Evolutionary conservation across 1,140 invertebrate genomes (phyloP), one percentile per base, ranked within the genome.

Genomic region (Ptiloglossa arizonensis): DNA sequence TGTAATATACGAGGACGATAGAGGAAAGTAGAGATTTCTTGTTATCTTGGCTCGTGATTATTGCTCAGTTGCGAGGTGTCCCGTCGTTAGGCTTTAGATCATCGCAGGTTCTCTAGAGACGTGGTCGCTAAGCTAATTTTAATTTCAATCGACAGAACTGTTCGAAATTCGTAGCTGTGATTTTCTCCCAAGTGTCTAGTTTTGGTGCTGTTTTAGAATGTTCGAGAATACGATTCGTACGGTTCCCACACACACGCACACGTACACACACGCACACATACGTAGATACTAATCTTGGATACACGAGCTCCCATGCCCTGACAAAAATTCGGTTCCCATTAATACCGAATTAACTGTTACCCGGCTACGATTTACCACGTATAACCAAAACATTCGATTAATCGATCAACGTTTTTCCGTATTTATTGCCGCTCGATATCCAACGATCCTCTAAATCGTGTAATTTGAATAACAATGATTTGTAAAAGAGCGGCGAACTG

Each of bases 401-500:
- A 32, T 60, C 41, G 1, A 1, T 17, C 1, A 11, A 8, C 2
- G n/a, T 57, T 15, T 24, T 24, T 13, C 0, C 5, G 32, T 15
- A 8, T 35, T 59, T 32, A 4, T 17, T 5, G 29, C 8, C 60
- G 19, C 2, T 11, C n/a, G 8, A 29, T 32, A 32, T 46, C n/a
- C 19, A 15, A n/a, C n/a, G n/a, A 22, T 44, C 22, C 38, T 29
- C 17, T 17, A 9, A 19, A n/a, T 0, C 11, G 32, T 22, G 29
- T 72, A 63, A 2, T 9, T 63, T n/a, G 27, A 52, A 11, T 8
- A 38, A n/a, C 44, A 38, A 15, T 52, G 46, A 73, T 73, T 73
- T 54, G 41, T 5, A 24, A 57, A 46, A 29, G 35, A 41, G 17
- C 48, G 17, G 64, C 29, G 52, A 68, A 29, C 15, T 1, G 2